These are phyloP conservation scores for Polypterus senegalus DNA, from an alignment of 2,113 vertebrate genomes.

Conservation along the genomic window DNA sequence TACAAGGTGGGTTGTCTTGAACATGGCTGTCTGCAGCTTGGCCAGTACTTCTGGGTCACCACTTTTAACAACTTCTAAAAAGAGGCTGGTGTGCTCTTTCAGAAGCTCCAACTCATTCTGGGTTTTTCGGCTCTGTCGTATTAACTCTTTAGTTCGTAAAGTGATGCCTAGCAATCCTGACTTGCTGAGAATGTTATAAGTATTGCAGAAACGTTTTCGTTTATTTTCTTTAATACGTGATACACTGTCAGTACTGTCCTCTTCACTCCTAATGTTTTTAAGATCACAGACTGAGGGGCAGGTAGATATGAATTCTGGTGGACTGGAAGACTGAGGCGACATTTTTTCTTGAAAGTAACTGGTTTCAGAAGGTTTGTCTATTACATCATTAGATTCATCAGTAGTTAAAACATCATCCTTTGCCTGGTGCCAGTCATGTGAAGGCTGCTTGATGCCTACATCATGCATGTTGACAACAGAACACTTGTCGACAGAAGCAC, in stretches of 20 bases:
- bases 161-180: constrained; percentile 78
- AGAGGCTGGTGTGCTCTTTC: constrained; percentile 68
- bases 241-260: constrained; percentile 20
- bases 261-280: background rate
- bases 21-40: constrained; percentile 61
- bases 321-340: constrained; percentile 11
- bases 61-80: constrained; percentile 64
- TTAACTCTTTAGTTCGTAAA: constrained; percentile 82
- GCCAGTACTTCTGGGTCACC: constrained; percentile 71
- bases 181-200: constrained; percentile 65
- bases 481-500: no score
- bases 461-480: no score
- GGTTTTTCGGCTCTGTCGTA: constrained; percentile 75
- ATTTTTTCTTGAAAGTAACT: background rate
- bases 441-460: no score
- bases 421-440: no score
- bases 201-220: constrained; percentile 73
- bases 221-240: constrained; percentile 44
- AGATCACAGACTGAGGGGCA: constrained; percentile 4
- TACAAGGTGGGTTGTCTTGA: constrained; percentile 22
- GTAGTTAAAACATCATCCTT: no score
- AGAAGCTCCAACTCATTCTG: constrained; percentile 70
- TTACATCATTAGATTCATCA: no score
- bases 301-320: background rate
- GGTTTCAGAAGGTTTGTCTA: no score